Percentiles rank a stretch among this genome's conserved stretches.
phyloP scores from a whole-genome alignment of 2,797 vertebrate genomes.

The Parotocinclus haroldoi region DNA sequence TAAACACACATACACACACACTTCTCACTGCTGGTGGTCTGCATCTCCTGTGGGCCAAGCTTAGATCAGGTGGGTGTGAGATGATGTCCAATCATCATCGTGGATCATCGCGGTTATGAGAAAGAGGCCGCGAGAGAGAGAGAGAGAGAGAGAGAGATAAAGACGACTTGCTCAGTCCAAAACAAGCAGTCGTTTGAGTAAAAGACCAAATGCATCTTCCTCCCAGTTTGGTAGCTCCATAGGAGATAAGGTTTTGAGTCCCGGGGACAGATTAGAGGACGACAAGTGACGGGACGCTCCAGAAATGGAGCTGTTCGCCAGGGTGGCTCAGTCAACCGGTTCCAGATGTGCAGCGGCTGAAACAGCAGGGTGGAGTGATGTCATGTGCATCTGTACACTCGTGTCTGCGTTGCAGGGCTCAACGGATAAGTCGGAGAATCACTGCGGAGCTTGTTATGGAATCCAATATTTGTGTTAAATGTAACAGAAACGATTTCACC shows the following conservation, averaged over 20 bases:
- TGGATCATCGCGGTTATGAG: neutral
- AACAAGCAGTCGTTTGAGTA: neutral
- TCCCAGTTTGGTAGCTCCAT: neutral
- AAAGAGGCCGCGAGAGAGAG: neutral
- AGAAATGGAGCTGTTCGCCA: slow-evolving; percentile 65
- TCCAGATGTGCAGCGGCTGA: slow-evolving; percentile 67
- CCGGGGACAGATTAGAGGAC: slow-evolving; percentile 39
- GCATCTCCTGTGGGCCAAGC: neutral
- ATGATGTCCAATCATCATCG: too few species aligned
- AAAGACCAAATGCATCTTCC: neutral
- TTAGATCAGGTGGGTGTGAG: neutral
- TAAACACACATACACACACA: neutral
- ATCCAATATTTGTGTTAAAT: too few species aligned
- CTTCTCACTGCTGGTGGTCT: slow-evolving; percentile 1
- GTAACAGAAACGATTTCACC: too few species aligned
- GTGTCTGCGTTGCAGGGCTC: too few species aligned
- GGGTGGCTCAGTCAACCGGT: slow-evolving; percentile 71
- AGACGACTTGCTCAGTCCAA: neutral
- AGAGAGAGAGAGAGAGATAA: neutral
- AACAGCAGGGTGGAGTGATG: slow-evolving; percentile 48
- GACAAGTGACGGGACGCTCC: slow-evolving; percentile 42
- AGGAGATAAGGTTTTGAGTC: neutral
- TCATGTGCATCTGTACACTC: slow-evolving; percentile 39
- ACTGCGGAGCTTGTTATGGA: too few species aligned
- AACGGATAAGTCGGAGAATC: too few species aligned